Conservation (phyloP, 2,797 vertebrate species). For the Melanotaenia parkinsoni region DNA sequence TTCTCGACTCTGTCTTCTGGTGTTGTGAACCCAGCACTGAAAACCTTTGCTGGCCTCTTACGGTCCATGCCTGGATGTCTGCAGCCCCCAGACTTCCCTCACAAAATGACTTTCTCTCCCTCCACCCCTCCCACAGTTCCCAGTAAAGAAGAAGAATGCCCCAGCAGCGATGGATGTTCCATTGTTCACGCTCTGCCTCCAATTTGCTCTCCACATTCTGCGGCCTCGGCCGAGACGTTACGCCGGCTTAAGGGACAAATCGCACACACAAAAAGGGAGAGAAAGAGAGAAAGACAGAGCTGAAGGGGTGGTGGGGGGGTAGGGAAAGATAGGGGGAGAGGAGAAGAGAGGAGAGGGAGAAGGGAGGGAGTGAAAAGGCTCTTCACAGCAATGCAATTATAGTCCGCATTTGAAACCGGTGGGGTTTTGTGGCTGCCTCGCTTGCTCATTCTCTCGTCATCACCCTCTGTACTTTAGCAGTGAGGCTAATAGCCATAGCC, state of each 20-base stretch:
- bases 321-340: conserved; percentile 47
- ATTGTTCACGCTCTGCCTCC: conserved; percentile 99
- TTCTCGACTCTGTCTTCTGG: conserved; percentile 34
- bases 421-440: conserved; percentile 92
- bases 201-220: conserved; percentile 99
- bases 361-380: conserved; percentile 81
- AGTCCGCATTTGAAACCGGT: conserved; percentile 95
- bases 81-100: conserved; percentile 49
- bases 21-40: conserved; percentile 13
- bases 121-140: conserved; percentile 69
- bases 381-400: conserved; percentile 99
- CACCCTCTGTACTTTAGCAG: conserved; percentile 93
- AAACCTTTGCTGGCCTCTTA: conserved; percentile 32
- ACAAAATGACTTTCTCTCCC: conserved; percentile 64
- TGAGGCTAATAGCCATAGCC: conserved; percentile 99
- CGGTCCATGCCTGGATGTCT: conserved; percentile 47
- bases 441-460: conserved; percentile 82
- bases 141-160: conserved; percentile 84
- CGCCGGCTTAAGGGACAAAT: conserved; percentile 99
- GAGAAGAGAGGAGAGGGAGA: conserved; percentile 39
- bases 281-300: conserved; percentile 60
- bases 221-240: conserved; percentile 98
- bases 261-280: conserved; percentile 91
- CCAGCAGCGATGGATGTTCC: conserved; percentile 97
- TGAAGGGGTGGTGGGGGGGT: conserved; percentile 78